These are phyloP conservation scores for Geothlypis trichas DNA, from an alignment of 2,113 vertebrate genomes.

Conservation along the genomic window DNA sequence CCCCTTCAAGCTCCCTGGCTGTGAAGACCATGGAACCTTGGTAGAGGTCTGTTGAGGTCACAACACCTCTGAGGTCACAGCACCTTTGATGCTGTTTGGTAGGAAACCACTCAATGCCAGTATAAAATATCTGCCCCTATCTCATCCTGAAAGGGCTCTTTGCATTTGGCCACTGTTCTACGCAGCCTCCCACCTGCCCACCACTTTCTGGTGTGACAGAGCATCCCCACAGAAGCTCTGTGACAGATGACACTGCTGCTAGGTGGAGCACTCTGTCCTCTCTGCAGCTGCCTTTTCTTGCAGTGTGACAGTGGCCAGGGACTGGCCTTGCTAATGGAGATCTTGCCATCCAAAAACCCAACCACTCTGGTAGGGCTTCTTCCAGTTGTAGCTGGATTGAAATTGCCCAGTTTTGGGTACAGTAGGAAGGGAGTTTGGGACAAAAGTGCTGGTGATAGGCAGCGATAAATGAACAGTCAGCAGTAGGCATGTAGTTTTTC, in stretches of 20 bases:
- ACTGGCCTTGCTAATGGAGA: neutral
- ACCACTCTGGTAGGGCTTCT: neutral
- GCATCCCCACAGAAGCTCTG: neutral
- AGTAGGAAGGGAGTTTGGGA: neutral
- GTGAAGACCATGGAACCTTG: neutral
- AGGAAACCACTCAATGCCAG: neutral
- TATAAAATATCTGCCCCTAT: neutral
- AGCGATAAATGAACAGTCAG: constrained; percentile 1
- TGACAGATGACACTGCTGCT: neutral
- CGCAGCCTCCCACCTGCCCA: neutral
- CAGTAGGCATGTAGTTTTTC: neutral
- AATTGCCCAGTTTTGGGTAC: neutral
- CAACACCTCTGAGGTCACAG: neutral
- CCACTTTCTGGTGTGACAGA: neutral
- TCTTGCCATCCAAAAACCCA: neutral
- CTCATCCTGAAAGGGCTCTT: neutral
- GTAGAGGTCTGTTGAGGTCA: neutral
- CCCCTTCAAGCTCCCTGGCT: neutral
- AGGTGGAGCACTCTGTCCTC: neutral
- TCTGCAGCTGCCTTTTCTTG: neutral
- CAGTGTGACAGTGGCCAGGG: neutral
- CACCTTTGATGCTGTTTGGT: neutral
- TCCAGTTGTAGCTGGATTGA: neutral
- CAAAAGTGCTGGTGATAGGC: neutral
- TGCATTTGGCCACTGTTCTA: neutral